A percentile compares a stretch with the other conserved stretches of the same genome.
phyloP scores from a whole-genome alignment of 2,113 vertebrate genomes.

The Muntiacus muntjak region DNA sequence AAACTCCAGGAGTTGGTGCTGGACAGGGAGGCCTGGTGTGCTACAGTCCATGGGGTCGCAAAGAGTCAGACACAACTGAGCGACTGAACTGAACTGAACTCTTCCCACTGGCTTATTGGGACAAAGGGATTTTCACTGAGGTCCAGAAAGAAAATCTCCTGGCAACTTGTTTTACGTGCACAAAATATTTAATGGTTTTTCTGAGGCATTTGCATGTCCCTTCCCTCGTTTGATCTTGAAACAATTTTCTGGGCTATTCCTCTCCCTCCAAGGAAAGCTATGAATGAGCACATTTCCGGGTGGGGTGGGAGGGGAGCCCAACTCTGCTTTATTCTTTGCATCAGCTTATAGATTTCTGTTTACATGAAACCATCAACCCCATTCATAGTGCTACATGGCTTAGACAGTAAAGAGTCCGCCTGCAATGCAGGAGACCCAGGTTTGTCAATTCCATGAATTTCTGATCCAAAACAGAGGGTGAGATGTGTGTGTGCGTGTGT shows the following conservation, averaged over 20 bases:
- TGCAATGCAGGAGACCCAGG: neutral
- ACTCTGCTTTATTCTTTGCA: neutral
- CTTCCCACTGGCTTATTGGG: neutral
- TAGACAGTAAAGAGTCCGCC: neutral
- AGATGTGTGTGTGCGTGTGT: neutral
- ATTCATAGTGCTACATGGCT: neutral
- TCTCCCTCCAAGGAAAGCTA: neutral
- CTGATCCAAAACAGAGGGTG: neutral
- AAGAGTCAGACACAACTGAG: neutral
- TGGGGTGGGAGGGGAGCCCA: neutral
- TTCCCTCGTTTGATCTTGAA: neutral
- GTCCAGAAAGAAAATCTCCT: neutral
- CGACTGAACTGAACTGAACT: neutral
- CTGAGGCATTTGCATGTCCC: neutral
- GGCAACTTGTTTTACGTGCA: neutral
- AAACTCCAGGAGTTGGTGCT: neutral
- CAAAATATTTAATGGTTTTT: neutral
- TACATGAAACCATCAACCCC: neutral
- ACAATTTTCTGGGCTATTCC: neutral
- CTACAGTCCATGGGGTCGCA: accelerated
- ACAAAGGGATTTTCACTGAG: neutral
- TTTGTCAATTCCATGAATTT: neutral
- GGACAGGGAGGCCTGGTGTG: neutral
- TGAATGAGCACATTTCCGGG: neutral
- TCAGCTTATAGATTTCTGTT: neutral